Evolutionary conservation across 2,113 vertebrate genomes (phyloP), one percentile per base, ranked within the genome.

Genomic region (Procavia capensis): DNA sequence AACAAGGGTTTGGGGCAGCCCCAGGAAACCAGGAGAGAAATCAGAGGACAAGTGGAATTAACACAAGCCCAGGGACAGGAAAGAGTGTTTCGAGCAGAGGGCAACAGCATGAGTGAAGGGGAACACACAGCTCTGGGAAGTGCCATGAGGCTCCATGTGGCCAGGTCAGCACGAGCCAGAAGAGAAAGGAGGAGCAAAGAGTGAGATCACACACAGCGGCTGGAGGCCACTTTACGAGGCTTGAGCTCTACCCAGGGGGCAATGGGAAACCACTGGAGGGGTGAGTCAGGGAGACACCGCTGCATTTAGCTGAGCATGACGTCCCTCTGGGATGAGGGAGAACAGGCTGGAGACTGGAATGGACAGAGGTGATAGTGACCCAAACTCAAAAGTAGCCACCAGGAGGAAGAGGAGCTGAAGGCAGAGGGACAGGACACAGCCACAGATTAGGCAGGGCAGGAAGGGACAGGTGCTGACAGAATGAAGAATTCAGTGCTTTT

Each of bases 41-140:
- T 43, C 70, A 17, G 34, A 75, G 57, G 54, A 50, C 34, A 31
- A 36, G 16, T 22, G 2, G n/a, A 36, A 75, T n/a, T n/a, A 43
- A 25, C 29, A 59, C 64, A 75, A n/a, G 85, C 9, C 84, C 22
- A 9, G 27, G 57, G 34, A 9, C 8, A 4, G 43, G 59, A 27
- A 70, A 50, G 61, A 59, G 31, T 17, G 24, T 7, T 41, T 50
- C 16, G 31, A 47, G 39, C 14, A 20, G 19, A 92, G 45, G 27
- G 39, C 3, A 50, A 31, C 14, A 81, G 50, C 13, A 0, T 0
- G 6, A 17, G 6, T 4, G 5, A 27, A 9, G n/a, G n/a, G n/a
- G 20, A 29, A 19, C 34, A 3, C 64, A 19, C 8, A 82, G 47
- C 54, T 39, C 78, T n/a, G 50, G 3, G 0, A 16, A 29, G 57